These are phyloP conservation scores for Thunnus maccoyii DNA, from an alignment of 2,113 vertebrate species.

Conservation along the genomic window DNA sequence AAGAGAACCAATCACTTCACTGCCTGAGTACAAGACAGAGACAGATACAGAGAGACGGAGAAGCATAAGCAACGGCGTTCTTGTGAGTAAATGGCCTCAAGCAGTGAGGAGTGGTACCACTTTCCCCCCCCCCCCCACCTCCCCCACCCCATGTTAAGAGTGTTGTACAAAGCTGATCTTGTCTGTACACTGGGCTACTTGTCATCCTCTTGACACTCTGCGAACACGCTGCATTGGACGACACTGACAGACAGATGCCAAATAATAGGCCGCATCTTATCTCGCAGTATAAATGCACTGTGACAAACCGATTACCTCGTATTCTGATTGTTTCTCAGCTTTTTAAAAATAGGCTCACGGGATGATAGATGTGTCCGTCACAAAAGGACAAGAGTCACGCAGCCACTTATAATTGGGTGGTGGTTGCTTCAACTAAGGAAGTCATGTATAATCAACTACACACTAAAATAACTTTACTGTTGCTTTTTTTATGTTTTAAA, in stretches of 20 bases:
- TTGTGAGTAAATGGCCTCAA: constrained; percentile 73
- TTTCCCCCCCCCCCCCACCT: constrained; percentile 56
- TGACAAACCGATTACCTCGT: background rate
- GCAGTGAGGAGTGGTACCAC: constrained; percentile 76
- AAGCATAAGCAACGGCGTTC: constrained; percentile 51
- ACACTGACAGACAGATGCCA: constrained; percentile 48
- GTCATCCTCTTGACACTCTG: constrained; percentile 67
- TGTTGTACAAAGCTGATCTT: constrained; percentile 72
- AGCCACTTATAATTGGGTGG: constrained; percentile 43
- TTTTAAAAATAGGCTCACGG: constrained; percentile 29
- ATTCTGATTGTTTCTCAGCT: constrained; percentile 7
- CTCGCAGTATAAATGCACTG: background rate
- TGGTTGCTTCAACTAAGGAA: constrained; percentile 16
- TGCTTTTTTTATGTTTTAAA: constrained; percentile 6
- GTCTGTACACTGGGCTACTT: constrained; percentile 60
- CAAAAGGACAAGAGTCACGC: constrained; percentile 11
- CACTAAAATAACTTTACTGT: constrained; percentile 18
- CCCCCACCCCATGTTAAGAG: constrained; percentile 16
- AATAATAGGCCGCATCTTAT: constrained; percentile 15
- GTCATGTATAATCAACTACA: constrained; percentile 22
- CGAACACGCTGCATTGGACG: constrained; percentile 40
- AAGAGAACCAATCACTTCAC: constrained; percentile 68
- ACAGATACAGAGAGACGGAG: constrained; percentile 56
- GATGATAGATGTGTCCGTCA: constrained; percentile 37
- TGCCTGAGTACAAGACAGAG: constrained; percentile 55